Base-by-base conservation (phyloP, 2,113 vertebrate species). In the Alosa alosa region DNA sequence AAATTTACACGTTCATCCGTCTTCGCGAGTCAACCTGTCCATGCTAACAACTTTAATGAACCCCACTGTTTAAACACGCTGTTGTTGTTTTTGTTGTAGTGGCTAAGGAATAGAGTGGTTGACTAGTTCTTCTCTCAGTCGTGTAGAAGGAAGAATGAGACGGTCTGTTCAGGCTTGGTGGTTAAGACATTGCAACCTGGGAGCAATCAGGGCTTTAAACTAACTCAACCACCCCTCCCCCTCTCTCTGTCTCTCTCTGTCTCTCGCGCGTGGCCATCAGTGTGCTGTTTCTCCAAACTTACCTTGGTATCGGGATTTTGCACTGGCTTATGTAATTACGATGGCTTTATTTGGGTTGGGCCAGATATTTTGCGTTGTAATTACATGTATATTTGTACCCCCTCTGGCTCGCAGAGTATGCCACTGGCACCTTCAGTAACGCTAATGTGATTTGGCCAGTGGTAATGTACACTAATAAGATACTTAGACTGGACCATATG, bases 401-500 rank as follows among this genome's bases (percentile, higher is more conserved):
- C 91, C 93, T 88, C 50, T 52, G 49, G 91, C 85, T 88, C 86
- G 3, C 88, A 86, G 86, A 90, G 92, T 88, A 92, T 88, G 92
- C 86, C 86, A 85, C 78, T 81, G 49, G 84, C 93, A 94, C 91
- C 92, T 87, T 90, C 55, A 45, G 91, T 83, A 86, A 90, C 89
- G 91, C 92, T 93, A 93, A 94, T 92, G 93, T 93, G 90, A 93
- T 94, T 92, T 93, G 91, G 86, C 83, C 88, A 5, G 46, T 82
- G 87, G 93, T 92, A 93, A 95, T 93, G 89, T 88, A 93, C 91
- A 93, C 91, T 94, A 89, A 92, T 92, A 94, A 93, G 90, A 91
- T 92, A 90, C 93, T 95, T 94, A 94, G 90, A 84, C 88, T 52
- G 84, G 4, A 86, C 91, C 95, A 95, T 95, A 94, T 96, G 94